Base-by-base conservation (phyloP, 2,888 invertebrate species). In the Amphipyra berbera region DNA sequence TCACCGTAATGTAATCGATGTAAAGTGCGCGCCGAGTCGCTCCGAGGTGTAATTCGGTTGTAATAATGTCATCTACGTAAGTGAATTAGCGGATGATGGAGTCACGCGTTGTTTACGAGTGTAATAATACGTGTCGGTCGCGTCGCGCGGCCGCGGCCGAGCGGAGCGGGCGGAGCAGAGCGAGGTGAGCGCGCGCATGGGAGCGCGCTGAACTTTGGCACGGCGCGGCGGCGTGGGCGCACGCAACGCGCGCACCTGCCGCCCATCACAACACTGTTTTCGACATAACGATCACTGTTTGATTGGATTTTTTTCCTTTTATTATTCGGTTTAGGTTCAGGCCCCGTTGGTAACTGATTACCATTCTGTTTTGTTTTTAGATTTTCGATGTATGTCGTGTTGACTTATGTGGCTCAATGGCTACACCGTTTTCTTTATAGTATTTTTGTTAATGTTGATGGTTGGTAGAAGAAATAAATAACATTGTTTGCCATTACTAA, bases 21-120 rank as follows among this genome's bases (percentile, higher is more conserved):
- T 78, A 67, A 66, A 74, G 71, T 77, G 80, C 54, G 58, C 70
- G 69, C 47, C 69, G 60, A 62, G 33, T 71, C 70, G 73, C 76
- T 76, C 49, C 73, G 74, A 81, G 74, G 82, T 83, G 85, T 84
- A 87, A 88, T 87, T 86, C 83, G 81, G 80, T 81, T 82, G 68
- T 88, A 87, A 89, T 90, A 85, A 88, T 88, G 88, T 89, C 88
- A 85, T 87, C 86, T 82, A 79, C 69, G 84, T 85, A 86, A 88
- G 82, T 87, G 85, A 87, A 87, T 88, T 85, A 86, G 82, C 81
- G 71, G 74, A 72, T 84, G 88, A 82, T 85, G 82, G 76, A 84
- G 89, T 90, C 89, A 90, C 89, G 91, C 88, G 83, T 88, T 81
- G 89, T 87, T 89, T 83, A 81, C 78, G 76, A 63, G 74, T 70